A percentile compares a stretch with the other conserved stretches of the same genome.
Evolutionary conservation across 2,113 vertebrate species (phyloP).

Genomic region (Tetraodon nigroviridis): DNA sequence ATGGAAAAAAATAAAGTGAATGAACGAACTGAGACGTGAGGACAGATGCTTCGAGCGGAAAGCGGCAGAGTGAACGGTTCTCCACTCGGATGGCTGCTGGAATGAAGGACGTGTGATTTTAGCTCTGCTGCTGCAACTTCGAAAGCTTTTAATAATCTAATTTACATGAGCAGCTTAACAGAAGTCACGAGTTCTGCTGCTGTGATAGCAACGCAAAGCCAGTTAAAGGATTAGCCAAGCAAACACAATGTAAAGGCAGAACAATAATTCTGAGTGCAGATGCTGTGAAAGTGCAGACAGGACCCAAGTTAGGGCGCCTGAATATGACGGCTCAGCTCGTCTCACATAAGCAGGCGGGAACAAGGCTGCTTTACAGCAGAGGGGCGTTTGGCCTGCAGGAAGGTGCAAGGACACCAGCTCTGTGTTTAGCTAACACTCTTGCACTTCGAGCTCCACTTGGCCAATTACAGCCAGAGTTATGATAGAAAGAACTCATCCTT

Average conservation of each 20-base stretch:
- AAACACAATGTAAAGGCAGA: conserved; percentile 20
- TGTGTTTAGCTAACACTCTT: conserved; percentile 14
- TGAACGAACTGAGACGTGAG: conserved; percentile 5
- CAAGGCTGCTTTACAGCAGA: conserved; percentile 22
- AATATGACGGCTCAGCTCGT: conserved; percentile 2
- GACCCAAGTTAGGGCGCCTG: neutral
- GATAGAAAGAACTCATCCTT: conserved; percentile 3
- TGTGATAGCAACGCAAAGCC: conserved; percentile 47
- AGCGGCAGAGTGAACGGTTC: conserved; percentile 4
- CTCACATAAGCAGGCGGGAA: conserved; percentile 5
- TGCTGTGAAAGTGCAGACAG: conserved; percentile 1
- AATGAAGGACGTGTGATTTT: neutral
- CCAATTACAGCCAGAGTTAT: conserved; percentile 36
- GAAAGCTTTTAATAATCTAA: conserved; percentile 26
- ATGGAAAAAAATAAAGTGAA: neutral
- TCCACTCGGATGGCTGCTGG: conserved; percentile 2
- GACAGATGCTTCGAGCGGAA: neutral
- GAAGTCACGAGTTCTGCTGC: conserved; percentile 33
- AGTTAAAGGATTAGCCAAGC: conserved; percentile 46
- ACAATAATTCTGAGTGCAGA: conserved; percentile 13
- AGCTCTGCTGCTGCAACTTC: conserved; percentile 2
- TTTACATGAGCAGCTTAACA: conserved; percentile 37
- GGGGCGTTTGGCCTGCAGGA: conserved; percentile 7
- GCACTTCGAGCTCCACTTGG: conserved; percentile 27
- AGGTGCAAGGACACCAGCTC: conserved; percentile 12